A percentile compares a stretch with the other conserved stretches of the same genome.
Evolutionary conservation across 2,797 vertebrate genomes (phyloP).

Genomic region (Poecile montanus): DNA sequence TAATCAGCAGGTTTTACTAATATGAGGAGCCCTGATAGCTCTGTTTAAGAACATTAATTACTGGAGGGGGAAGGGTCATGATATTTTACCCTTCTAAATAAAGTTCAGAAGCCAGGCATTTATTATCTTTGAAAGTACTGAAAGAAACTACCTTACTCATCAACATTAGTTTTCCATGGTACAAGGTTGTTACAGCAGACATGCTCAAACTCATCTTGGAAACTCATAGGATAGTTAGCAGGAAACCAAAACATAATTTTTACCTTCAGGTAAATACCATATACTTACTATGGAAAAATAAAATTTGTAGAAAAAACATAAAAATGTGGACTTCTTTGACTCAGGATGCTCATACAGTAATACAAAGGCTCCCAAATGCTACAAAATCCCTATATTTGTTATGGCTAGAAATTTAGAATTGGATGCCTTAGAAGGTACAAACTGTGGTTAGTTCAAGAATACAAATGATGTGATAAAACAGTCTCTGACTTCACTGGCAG

Average conservation of each 20-base stretch:
- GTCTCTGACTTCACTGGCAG: background rate
- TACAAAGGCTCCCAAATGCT: background rate
- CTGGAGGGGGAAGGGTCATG: fast-evolving
- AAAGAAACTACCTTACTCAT: background rate
- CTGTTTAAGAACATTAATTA: background rate
- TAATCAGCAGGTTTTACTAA: background rate
- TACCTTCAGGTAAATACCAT: background rate
- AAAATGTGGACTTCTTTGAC: background rate
- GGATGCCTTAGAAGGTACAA: background rate
- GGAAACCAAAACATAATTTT: background rate
- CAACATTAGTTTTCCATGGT: background rate
- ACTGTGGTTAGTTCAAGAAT: background rate
- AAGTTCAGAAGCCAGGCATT: background rate
- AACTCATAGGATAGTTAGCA: background rate
- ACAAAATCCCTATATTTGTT: background rate
- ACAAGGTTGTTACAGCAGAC: background rate
- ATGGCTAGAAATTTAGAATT: background rate
- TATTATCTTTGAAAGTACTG: background rate
- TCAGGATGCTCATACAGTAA: background rate
- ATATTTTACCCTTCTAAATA: background rate
- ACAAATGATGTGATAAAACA: background rate
- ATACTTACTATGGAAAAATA: background rate
- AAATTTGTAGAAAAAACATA: background rate
- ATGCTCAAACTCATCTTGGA: background rate
- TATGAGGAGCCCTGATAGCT: background rate